Evolutionary conservation across 1,140 invertebrate species (phyloP).

Genomic region (Glossosoma conforme): DNA sequence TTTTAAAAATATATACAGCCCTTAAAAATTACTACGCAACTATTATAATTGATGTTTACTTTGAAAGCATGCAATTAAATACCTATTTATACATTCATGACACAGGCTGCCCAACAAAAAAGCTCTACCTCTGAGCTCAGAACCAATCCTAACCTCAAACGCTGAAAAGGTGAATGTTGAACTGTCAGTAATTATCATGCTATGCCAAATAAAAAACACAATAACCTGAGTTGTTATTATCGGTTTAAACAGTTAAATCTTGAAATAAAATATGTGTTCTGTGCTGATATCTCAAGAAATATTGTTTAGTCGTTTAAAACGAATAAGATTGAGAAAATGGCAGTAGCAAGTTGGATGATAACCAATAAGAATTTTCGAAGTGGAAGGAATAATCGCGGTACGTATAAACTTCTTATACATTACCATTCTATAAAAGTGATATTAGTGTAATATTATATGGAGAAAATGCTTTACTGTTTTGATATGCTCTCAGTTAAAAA

Average conservation of each 20-base stretch:
- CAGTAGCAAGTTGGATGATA: conserved; percentile 45
- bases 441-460: background rate
- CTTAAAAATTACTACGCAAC: background rate
- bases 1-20: background rate
- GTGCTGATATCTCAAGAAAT: conserved; percentile 2
- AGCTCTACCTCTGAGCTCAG: too few species aligned
- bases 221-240: background rate
- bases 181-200: conserved; percentile 22
- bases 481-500: background rate
- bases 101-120: background rate
- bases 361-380: conserved; percentile 43
- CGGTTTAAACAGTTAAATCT: conserved; percentile 3
- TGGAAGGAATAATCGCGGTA: conserved; percentile 41
- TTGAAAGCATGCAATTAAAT: background rate
- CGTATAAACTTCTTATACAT: conserved; percentile 22
- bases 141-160: conserved; percentile 16
- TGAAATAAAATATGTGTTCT: conserved; percentile 19
- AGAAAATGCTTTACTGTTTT: background rate
- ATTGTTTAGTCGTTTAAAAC: conserved; percentile 10
- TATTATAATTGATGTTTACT: background rate
- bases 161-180: conserved; percentile 12
- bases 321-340: conserved; percentile 35
- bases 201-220: conserved; percentile 8
- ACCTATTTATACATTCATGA: background rate
- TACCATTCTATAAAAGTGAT: background rate